Conservation (phyloP, 2,888 invertebrate species). For the Notodonta dromedarius region DNA sequence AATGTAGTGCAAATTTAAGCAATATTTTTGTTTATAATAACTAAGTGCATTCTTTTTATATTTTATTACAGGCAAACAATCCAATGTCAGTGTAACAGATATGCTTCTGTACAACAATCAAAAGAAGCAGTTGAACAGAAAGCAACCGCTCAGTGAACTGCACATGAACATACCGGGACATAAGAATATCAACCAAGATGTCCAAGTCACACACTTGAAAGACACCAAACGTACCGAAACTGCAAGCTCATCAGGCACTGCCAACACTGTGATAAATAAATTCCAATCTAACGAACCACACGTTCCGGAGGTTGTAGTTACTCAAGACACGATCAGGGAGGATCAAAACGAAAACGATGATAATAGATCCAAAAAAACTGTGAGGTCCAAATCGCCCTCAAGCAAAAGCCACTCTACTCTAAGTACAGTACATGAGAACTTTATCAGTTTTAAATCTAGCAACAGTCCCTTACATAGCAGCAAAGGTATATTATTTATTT, state of each 20-base stretch:
- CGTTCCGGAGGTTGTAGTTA: slow-evolving; percentile 54
- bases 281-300: slow-evolving; percentile 44
- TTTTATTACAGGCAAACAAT: slow-evolving; percentile 63
- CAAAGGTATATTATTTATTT: slow-evolving; percentile 50
- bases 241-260: slow-evolving; percentile 62
- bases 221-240: slow-evolving; percentile 60
- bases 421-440: slow-evolving; percentile 72
- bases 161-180: slow-evolving; percentile 59
- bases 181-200: slow-evolving; percentile 40
- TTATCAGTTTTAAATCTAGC: slow-evolving; percentile 61
- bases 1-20: too few relatives aligned
- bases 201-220: slow-evolving; percentile 55
- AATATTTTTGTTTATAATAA: too few relatives aligned
- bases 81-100: slow-evolving; percentile 67
- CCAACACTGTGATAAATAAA: slow-evolving; percentile 66
- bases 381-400: slow-evolving; percentile 66
- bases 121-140: slow-evolving; percentile 48
- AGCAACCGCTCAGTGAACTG: slow-evolving; percentile 62
- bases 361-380: slow-evolving; percentile 36
- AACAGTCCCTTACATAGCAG: slow-evolving; percentile 60
- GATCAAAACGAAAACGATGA: slow-evolving; percentile 29
- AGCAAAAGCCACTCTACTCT: slow-evolving; percentile 69
- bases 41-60: neutral
- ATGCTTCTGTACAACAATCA: slow-evolving; percentile 61
- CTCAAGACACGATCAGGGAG: slow-evolving; percentile 35